Conservation (phyloP, 2,888 invertebrate species). For the Melinaea menophilus region DNA sequence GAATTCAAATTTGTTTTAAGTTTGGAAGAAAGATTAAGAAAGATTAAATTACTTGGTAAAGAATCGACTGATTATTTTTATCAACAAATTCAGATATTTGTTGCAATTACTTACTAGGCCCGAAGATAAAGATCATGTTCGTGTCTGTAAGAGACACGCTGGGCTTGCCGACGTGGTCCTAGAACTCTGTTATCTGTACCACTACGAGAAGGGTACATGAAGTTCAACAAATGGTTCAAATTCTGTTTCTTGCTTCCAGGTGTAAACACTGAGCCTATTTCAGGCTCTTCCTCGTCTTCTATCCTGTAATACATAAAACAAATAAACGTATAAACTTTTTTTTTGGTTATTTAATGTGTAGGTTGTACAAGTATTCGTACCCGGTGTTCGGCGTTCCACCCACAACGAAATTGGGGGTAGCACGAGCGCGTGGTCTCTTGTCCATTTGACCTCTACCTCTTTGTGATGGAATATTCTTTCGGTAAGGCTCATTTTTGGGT, state of each 20-base stretch:
- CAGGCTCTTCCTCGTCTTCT: conserved; percentile 79
- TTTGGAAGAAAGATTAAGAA: too few species aligned
- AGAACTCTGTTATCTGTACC: conserved; percentile 49
- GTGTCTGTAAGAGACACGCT: conserved; percentile 80
- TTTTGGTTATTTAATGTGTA: conserved; percentile 16
- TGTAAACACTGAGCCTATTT: conserved; percentile 89
- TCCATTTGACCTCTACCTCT: conserved; percentile 83
- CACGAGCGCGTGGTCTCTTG: conserved; percentile 83
- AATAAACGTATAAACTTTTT: neutral
- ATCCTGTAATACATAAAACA: conserved; percentile 48
- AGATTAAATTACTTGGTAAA: too few species aligned
- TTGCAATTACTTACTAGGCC: conserved; percentile 85
- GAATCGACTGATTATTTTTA: neutral
- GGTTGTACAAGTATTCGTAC: conserved; percentile 44
- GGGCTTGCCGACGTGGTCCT: conserved; percentile 49
- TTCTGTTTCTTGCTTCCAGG: conserved; percentile 94
- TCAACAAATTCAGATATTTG: neutral
- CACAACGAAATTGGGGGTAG: conserved; percentile 66
- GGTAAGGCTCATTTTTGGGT: conserved; percentile 81
- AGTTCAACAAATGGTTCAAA: conserved; percentile 95
- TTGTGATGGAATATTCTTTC: conserved; percentile 81
- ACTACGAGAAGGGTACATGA: conserved; percentile 86
- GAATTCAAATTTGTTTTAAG: neutral
- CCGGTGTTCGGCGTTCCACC: conserved; percentile 85
- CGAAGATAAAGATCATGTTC: conserved; percentile 96